Evolutionary conservation across 2,113 vertebrate genomes (phyloP).

Genomic region (Bambusicola thoracicus): DNA sequence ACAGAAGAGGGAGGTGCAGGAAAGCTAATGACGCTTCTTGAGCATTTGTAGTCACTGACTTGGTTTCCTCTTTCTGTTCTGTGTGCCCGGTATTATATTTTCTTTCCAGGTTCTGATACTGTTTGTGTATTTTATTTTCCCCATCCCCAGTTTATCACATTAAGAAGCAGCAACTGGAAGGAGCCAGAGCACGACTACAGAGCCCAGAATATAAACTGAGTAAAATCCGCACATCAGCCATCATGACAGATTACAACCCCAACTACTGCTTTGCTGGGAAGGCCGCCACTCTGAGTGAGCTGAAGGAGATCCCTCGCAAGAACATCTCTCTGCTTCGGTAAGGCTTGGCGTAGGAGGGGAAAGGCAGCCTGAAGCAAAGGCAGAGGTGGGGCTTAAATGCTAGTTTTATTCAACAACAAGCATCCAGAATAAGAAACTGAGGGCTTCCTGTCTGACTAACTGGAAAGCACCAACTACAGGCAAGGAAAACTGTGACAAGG

Average conservation of each 20-base stretch:
- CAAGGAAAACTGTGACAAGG: neutral
- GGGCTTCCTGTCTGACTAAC: neutral
- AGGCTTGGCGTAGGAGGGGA: neutral
- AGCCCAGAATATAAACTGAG: slow-evolving; percentile 91
- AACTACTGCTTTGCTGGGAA: slow-evolving; percentile 93
- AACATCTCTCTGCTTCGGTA: slow-evolving; percentile 92
- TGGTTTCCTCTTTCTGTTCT: neutral
- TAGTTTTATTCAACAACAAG: neutral
- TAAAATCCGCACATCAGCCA: slow-evolving; percentile 89
- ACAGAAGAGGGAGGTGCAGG: accelerated
- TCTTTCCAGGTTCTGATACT: neutral
- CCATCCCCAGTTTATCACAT: slow-evolving; percentile 84
- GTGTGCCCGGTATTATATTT: neutral
- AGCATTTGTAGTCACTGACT: neutral
- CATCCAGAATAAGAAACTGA: neutral
- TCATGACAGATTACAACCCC: slow-evolving; percentile 94
- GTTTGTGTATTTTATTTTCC: neutral
- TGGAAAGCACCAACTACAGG: neutral
- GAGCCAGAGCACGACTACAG: slow-evolving; percentile 80
- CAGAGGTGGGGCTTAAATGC: neutral
- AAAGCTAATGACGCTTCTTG: neutral
- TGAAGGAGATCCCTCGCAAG: slow-evolving; percentile 90
- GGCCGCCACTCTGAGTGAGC: slow-evolving; percentile 81
- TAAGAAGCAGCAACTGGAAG: slow-evolving; percentile 85
- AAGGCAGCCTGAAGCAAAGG: neutral